Evolutionary conservation across 1,140 invertebrate species (phyloP).

Genomic region (Xylocopa sonorina): DNA sequence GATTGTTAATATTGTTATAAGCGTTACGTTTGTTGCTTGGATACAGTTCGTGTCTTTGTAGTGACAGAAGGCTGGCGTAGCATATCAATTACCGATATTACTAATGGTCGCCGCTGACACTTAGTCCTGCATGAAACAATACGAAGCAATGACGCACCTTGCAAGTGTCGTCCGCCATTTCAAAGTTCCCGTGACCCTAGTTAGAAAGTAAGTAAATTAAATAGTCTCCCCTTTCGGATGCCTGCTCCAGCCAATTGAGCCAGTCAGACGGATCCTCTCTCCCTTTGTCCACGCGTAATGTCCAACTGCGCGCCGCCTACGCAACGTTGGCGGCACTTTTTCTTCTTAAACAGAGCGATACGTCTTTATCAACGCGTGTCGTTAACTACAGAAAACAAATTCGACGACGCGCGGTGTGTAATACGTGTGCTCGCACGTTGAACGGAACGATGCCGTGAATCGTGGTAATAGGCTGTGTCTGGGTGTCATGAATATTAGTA

Average conservation of each 20-base stretch:
- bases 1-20: no score
- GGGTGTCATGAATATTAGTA: conserved; percentile 15
- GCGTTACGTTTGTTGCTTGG: no score
- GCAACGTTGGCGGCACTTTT: not conserved
- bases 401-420: not conserved
- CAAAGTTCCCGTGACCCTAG: no score
- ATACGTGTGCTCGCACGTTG: no score
- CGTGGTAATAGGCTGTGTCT: not conserved
- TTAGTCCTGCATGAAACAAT: no score
- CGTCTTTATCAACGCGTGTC: conserved; percentile 14
- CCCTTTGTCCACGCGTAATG: conserved; percentile 10
- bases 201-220: not conserved
- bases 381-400: not conserved
- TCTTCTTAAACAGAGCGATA: not conserved
- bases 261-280: conserved; percentile 11
- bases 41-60: no score
- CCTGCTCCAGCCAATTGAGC: conserved; percentile 20
- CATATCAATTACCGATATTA: no score
- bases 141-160: no score
- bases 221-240: not conserved
- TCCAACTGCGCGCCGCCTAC: conserved; percentile 8
- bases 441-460: not conserved
- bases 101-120: no score
- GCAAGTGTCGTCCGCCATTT: no score
- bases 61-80: no score